phyloP scores from a whole-genome alignment of 2,888 invertebrate genomes.

The Perizoma affinitatum region DNA sequence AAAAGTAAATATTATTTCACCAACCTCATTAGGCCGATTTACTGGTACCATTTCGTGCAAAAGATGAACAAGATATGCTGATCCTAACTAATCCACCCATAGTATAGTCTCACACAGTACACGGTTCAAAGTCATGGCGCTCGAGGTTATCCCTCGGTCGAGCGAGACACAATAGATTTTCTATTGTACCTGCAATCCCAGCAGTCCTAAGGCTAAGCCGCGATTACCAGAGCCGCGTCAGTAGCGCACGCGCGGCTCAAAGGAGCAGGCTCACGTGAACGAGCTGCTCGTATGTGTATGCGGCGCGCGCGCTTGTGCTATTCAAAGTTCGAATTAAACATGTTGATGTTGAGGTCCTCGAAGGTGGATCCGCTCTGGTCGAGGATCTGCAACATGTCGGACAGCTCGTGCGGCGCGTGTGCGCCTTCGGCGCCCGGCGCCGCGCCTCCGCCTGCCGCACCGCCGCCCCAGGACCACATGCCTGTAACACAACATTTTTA shows the following conservation, averaged over 20 bases:
- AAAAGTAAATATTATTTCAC: slow-evolving; percentile 32
- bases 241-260: slow-evolving; percentile 1
- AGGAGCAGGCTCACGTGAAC: neutral
- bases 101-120: slow-evolving; percentile 18
- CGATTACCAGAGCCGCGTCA: too few relatives aligned
- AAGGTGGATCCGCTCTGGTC: slow-evolving; percentile 93
- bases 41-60: slow-evolving; percentile 28
- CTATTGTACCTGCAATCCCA: too few relatives aligned
- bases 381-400: slow-evolving; percentile 96
- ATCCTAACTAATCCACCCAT: slow-evolving; percentile 19
- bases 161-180: too few relatives aligned
- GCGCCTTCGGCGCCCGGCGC: slow-evolving; percentile 57
- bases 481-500: slow-evolving; percentile 62
- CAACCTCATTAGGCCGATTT: slow-evolving; percentile 24
- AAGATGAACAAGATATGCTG: slow-evolving; percentile 32
- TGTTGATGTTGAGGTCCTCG: slow-evolving; percentile 94
- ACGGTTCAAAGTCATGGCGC: neutral
- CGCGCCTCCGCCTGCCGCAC: slow-evolving; percentile 54
- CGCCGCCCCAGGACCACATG: slow-evolving; percentile 89
- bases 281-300: slow-evolving; percentile 13
- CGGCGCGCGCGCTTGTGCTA: slow-evolving; percentile 46
- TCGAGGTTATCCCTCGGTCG: too few relatives aligned
- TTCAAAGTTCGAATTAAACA: slow-evolving; percentile 91
- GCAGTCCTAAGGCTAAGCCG: too few relatives aligned
- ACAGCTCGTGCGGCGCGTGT: slow-evolving; percentile 89